phyloP scores from a whole-genome alignment of 2,888 invertebrate species.

The Ecdyonurus torrentis region DNA sequence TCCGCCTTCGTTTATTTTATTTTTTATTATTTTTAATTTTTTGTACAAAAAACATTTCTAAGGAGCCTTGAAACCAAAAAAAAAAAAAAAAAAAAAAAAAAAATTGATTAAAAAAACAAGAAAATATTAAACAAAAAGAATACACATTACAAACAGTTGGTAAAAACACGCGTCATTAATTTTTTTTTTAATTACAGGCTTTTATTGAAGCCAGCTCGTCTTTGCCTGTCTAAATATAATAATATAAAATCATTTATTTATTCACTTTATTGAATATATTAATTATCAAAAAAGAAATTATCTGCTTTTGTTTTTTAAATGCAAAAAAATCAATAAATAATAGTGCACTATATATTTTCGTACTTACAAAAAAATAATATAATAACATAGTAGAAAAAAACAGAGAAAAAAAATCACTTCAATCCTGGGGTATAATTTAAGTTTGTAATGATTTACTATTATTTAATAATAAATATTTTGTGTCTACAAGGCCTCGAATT shows the following conservation, averaged over 20 bases:
- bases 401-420: background rate
- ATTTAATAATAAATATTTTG: background rate
- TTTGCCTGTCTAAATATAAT: no score
- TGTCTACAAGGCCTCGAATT: background rate
- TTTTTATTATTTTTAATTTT: conserved; percentile 12
- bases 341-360: background rate
- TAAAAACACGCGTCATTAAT: background rate
- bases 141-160: background rate
- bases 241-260: background rate
- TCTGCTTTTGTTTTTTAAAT: background rate
- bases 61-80: conserved; percentile 14
- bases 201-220: background rate
- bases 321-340: background rate
- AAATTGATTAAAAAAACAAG: background rate
- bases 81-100: conserved; percentile 1
- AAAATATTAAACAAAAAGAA: conserved; percentile 1
- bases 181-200: background rate
- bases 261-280: background rate
- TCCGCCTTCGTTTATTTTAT: conserved; percentile 9
- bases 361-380: background rate
- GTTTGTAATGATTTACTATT: background rate
- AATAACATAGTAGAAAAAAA: background rate
- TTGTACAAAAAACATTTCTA: conserved; percentile 16
- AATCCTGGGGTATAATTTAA: background rate
- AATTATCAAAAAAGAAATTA: background rate